Conservation (phyloP, 2,113 vertebrate species). For the Nipponia nippon region DNA sequence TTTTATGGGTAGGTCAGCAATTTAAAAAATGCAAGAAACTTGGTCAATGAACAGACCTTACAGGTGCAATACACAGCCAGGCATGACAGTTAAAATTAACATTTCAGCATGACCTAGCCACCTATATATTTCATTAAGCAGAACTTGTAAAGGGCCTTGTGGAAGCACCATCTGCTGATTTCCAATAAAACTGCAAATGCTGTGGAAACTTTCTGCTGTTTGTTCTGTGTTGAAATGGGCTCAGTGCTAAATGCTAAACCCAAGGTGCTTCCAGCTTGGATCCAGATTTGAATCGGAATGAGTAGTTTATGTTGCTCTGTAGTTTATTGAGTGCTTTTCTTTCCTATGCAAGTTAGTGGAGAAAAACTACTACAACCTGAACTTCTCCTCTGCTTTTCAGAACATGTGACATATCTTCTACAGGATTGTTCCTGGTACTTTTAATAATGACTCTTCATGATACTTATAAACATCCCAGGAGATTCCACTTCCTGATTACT, state of each 20-base stretch:
- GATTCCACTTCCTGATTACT: constrained; percentile 13
- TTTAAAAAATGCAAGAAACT: neutral
- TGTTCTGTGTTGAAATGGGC: too few species aligned
- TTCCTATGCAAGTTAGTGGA: neutral
- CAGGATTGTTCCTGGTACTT: neutral
- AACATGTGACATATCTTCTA: neutral
- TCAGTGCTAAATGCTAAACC: too few species aligned
- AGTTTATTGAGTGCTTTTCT: neutral
- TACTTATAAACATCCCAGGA: constrained; percentile 21
- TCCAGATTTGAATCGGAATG: neutral
- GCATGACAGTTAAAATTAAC: neutral
- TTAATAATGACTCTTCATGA: neutral
- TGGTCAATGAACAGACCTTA: neutral
- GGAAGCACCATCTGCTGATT: neutral
- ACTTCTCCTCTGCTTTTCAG: neutral
- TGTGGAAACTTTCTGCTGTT: neutral
- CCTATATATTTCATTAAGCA: neutral
- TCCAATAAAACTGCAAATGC: neutral
- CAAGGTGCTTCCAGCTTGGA: too few species aligned
- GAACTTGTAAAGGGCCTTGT: neutral
- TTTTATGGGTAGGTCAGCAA: neutral
- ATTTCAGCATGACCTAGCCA: neutral
- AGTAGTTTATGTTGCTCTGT: neutral
- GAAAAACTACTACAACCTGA: constrained; percentile 1
- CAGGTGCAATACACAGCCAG: neutral